Evolutionary conservation across 2,888 invertebrate genomes (phyloP).

Genomic region (Scrobipalpa atriplicella): DNA sequence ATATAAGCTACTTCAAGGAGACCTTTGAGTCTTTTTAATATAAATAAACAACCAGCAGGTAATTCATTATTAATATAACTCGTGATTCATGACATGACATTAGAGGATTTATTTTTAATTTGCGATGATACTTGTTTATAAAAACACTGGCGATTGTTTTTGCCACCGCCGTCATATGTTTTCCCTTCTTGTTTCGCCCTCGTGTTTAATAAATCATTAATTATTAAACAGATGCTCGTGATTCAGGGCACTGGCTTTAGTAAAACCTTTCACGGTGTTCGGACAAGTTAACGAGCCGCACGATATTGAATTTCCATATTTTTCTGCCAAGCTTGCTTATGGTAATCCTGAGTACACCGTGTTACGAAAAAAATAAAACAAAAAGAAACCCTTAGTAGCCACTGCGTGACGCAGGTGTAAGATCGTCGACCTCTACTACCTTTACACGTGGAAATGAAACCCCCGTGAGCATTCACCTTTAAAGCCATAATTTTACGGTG

Average conservation of each 20-base stretch:
- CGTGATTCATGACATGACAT: too few species aligned
- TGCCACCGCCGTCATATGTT: neutral
- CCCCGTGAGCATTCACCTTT: conserved; percentile 21
- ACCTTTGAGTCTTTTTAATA: too few species aligned
- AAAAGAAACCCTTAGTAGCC: conserved; percentile 30
- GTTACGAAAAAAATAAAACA: conserved; percentile 16
- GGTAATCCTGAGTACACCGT: conserved; percentile 33
- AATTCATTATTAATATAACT: too few species aligned
- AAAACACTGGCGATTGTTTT: too few species aligned
- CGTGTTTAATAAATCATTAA: neutral
- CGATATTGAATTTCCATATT: conserved; percentile 41
- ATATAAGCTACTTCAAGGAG: too few species aligned
- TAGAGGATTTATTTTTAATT: too few species aligned
- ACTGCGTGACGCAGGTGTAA: conserved; percentile 53
- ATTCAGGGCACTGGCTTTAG: neutral
- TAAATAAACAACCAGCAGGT: too few species aligned
- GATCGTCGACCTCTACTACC: conserved; percentile 25
- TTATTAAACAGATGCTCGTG: conserved; percentile 15
- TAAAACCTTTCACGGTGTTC: conserved; percentile 43
- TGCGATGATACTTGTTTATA: too few species aligned
- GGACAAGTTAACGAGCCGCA: conserved; percentile 46
- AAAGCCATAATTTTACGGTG: conserved; percentile 20
- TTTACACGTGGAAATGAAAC: conserved; percentile 20
- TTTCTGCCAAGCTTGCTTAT: conserved; percentile 40
- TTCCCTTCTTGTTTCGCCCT: neutral